Base-by-base conservation (phyloP, 2,113 vertebrate species). In the Uropsilus gracilis region DNA sequence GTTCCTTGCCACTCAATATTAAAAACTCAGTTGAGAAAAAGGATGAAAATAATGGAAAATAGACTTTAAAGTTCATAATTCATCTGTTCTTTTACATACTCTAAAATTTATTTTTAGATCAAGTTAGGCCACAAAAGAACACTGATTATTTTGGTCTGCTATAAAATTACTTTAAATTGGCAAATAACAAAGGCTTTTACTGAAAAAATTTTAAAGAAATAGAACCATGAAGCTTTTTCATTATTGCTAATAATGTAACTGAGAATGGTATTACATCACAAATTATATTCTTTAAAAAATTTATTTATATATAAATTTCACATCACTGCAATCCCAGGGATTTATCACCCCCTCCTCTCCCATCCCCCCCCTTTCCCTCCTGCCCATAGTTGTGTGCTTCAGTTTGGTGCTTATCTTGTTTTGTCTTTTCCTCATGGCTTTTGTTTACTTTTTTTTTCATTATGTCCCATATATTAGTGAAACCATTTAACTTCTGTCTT, bases 281-380 rank as follows among this genome's bases (percentile, higher is more conserved):
- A 87, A 78, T 30, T 39, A 34, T 61, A 89, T 16, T 89, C 88
- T 88, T 81, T 53, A 78, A 91, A 88, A 34, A 57, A n/a, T n/a
- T n/a, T n/a, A n/a, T n/a, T n/a, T n/a, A n/a, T n/a, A n/a, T n/a
- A n/a, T n/a, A n/a, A n/a, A n/a, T n/a, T n/a, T n/a, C n/a, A n/a
- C n/a, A n/a, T n/a, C n/a, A n/a, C n/a, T n/a, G n/a, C n/a, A n/a
- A n/a, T n/a, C n/a, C n/a, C n/a, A n/a, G n/a, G n/a, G n/a, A n/a
- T n/a, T n/a, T n/a, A n/a, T n/a, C n/a, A n/a, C n/a, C n/a, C n/a
- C n/a, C n/a, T n/a, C n/a, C n/a, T n/a, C n/a, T n/a, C n/a, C n/a
- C n/a, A n/a, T n/a, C n/a, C n/a, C n/a, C n/a, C n/a, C n/a, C n/a
- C n/a, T n/a, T n/a, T n/a, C n/a, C n/a, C n/a, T n/a, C n/a, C n/a